Percentiles rank a stretch among this genome's conserved stretches.
Evolutionary conservation across 2,113 vertebrate species (phyloP).

Genomic region (Larimichthys crocea): DNA sequence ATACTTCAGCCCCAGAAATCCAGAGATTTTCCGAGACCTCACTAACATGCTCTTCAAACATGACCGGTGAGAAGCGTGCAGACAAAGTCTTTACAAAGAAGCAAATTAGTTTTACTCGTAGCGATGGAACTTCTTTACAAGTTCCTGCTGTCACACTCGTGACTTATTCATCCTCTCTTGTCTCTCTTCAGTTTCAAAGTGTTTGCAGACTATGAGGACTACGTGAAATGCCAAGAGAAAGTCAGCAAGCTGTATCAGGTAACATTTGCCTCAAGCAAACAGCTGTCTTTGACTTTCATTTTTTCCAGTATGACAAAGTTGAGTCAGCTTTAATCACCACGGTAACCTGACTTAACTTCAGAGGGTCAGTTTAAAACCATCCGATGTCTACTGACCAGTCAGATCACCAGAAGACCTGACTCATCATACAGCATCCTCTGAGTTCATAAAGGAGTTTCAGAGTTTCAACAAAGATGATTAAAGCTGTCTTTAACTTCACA

Average conservation of each 20-base stretch:
- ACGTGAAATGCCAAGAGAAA: slow-evolving; percentile 91
- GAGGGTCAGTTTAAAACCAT: background rate
- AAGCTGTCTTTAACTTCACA: too few species aligned
- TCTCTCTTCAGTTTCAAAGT: slow-evolving; percentile 91
- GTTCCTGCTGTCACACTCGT: background rate
- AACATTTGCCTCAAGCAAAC: slow-evolving; percentile 40
- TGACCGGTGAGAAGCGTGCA: slow-evolving; percentile 86
- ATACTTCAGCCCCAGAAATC: slow-evolving; percentile 91
- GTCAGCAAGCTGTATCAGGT: slow-evolving; percentile 95
- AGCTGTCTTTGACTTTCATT: background rate
- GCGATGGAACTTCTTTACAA: background rate
- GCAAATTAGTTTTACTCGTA: background rate
- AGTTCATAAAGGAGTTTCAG: too few species aligned
- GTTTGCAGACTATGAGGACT: slow-evolving; percentile 95
- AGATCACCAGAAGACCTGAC: background rate
- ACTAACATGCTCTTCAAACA: slow-evolving; percentile 94
- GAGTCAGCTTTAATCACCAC: background rate
- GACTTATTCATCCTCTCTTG: slow-evolving; percentile 24
- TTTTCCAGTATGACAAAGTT: background rate
- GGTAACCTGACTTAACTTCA: background rate
- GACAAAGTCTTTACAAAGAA: background rate
- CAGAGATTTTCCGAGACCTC: slow-evolving; percentile 91
- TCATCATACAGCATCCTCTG: too few species aligned
- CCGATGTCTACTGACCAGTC: background rate
- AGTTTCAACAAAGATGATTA: too few species aligned